Percentiles rank a stretch among this genome's conserved stretches.
These are phyloP conservation scores for Palythoa heliodiscus DNA, from an alignment of 92 coral and sea anemone genomes.

Conservation along the genomic window DNA sequence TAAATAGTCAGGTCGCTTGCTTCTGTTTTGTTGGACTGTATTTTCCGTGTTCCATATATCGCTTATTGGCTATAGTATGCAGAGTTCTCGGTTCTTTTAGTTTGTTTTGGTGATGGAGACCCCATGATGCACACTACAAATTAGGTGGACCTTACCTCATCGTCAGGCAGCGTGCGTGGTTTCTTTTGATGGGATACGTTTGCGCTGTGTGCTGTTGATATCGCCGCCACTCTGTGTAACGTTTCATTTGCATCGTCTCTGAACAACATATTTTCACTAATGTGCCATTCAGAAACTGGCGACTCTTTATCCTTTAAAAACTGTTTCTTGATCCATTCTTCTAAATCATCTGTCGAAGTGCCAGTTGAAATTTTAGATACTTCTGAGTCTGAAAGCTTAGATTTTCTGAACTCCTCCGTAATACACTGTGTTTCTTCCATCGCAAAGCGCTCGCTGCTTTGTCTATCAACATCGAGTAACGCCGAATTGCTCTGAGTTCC, in stretches of 20 bases:
- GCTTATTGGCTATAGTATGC: too few relatives aligned
- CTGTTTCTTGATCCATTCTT: conserved; percentile 33
- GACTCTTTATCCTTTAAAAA: conserved; percentile 37
- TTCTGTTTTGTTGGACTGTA: too few relatives aligned
- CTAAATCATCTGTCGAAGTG: conserved; percentile 71
- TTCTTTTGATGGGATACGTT: conserved; percentile 6
- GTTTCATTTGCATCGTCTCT: conserved; percentile 72
- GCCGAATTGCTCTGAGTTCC: conserved; percentile 17
- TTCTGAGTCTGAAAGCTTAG: conserved; percentile 3
- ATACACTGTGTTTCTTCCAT: conserved; percentile 23
- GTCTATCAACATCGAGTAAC: too few relatives aligned
- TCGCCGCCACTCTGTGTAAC: conserved; percentile 54
- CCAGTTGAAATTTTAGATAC: conserved; percentile 41
- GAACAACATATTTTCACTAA: conserved; percentile 58
- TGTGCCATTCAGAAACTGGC: conserved; percentile 58
- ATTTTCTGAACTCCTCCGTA: conserved; percentile 11
- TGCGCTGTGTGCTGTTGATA: neutral
- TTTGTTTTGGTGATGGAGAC: neutral
- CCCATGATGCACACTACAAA: neutral
- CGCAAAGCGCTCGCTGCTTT: neutral
- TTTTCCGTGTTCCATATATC: too few relatives aligned
- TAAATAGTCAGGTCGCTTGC: too few relatives aligned
- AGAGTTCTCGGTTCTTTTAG: neutral
- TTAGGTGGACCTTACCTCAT: neutral
- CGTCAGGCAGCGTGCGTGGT: conserved; percentile 22